A percentile compares a stretch with the other conserved stretches of the same genome.
Conservation (phyloP, 2,888 invertebrate genomes). For the Axea sp. region DNA sequence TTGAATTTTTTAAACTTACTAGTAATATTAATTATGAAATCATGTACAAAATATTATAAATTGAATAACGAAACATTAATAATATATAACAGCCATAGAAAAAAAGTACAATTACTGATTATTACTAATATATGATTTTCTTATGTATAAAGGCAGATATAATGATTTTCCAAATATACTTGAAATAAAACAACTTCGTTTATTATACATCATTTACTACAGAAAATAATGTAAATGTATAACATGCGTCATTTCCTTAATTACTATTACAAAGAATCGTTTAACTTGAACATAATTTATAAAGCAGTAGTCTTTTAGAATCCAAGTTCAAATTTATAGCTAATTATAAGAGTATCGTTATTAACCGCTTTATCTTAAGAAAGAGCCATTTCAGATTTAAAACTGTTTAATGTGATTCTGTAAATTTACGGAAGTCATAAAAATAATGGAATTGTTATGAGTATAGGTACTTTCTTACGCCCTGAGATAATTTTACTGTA, state of each 20-base stretch:
- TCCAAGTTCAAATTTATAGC: slow-evolving; percentile 34
- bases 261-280: slow-evolving; percentile 1
- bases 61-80: too few relatives aligned
- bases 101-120: too few relatives aligned
- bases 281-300: slow-evolving; percentile 9
- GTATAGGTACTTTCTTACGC: slow-evolving; percentile 5
- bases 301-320: slow-evolving; percentile 26
- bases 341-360: slow-evolving; percentile 42
- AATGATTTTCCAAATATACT: too few relatives aligned
- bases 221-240: too few relatives aligned
- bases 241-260: too few relatives aligned
- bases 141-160: too few relatives aligned
- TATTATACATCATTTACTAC: too few relatives aligned
- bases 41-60: too few relatives aligned
- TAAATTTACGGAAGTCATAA: slow-evolving; percentile 42
- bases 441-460: slow-evolving; percentile 36
- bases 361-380: slow-evolving; percentile 42
- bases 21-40: slow-evolving; percentile 1
- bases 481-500: slow-evolving; percentile 8
- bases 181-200: too few relatives aligned
- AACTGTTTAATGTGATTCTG: slow-evolving; percentile 28
- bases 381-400: slow-evolving; percentile 37
- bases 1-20: slow-evolving; percentile 10
- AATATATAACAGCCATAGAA: too few relatives aligned
- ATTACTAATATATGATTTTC: too few relatives aligned